Percentiles rank a stretch among this genome's conserved stretches.
Evolutionary conservation across 2,888 invertebrate genomes (phyloP).

Genomic region (Lasioglossum lativentre): DNA sequence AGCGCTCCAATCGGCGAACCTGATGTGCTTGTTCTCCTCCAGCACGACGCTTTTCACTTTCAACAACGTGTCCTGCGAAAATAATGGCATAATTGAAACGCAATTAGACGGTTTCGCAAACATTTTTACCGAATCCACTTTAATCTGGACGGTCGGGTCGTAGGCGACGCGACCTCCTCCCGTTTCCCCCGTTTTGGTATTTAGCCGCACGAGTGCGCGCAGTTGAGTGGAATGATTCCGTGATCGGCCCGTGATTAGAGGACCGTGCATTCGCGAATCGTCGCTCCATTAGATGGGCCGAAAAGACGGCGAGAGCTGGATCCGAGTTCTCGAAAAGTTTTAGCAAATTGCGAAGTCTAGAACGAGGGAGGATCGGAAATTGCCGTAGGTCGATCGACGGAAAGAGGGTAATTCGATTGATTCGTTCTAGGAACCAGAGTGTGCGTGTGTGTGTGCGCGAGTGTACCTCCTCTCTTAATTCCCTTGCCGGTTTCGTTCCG

Average conservation of each 20-base stretch:
- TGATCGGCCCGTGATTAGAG: conserved; percentile 66
- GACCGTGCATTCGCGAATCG: conserved; percentile 46
- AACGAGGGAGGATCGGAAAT: conserved; percentile 74
- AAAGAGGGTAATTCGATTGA: conserved; percentile 76
- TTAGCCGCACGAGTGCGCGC: conserved; percentile 44
- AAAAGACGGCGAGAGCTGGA: conserved; percentile 46
- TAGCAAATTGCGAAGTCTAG: conserved; percentile 76
- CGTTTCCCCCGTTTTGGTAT: conserved; percentile 25
- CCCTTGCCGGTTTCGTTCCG: conserved; percentile 73
- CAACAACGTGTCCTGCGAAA: conserved; percentile 92
- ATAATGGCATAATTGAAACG: conserved; percentile 17
- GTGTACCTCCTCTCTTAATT: conserved; percentile 75
- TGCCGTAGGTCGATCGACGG: conserved; percentile 72
- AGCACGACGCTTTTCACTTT: conserved; percentile 94
- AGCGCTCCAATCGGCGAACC: conserved; percentile 96
- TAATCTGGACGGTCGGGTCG: not conserved
- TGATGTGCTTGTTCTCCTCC: conserved; percentile 96
- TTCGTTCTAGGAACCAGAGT: conserved; percentile 79
- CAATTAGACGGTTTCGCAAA: not conserved
- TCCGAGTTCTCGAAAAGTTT: conserved; percentile 71
- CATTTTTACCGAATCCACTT: not conserved
- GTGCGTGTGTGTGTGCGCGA: too few species aligned
- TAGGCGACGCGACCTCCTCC: not conserved
- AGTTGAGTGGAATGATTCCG: conserved; percentile 59
- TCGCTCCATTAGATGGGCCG: conserved; percentile 56